phyloP scores from a whole-genome alignment of 2,113 vertebrate species.

The Clarias batrachus region DNA sequence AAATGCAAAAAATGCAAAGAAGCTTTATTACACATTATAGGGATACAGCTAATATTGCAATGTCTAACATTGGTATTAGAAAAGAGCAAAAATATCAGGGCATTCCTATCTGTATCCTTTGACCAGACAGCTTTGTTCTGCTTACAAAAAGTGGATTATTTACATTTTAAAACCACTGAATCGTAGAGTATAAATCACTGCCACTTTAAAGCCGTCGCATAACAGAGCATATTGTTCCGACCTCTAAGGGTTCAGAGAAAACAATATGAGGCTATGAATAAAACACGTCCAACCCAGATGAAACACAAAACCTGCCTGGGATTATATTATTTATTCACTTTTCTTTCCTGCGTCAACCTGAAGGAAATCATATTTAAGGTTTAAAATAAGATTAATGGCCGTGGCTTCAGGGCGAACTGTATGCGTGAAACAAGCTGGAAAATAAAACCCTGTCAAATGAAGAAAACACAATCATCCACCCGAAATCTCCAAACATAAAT shows the following conservation, averaged over 20 bases:
- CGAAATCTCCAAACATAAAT: neutral
- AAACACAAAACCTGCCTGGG: neutral
- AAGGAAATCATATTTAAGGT: conserved; percentile 11
- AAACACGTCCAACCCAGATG: neutral
- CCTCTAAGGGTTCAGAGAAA: conserved; percentile 9
- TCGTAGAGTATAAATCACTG: conserved; percentile 18
- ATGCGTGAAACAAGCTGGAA: neutral
- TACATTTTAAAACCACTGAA: conserved; percentile 14
- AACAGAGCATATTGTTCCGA: neutral
- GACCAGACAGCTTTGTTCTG: conserved; percentile 4
- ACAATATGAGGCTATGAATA: conserved; percentile 17
- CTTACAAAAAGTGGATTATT: conserved; percentile 13
- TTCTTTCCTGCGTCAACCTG: neutral
- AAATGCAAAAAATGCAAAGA: neutral
- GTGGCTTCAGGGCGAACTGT: neutral
- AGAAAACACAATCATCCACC: neutral
- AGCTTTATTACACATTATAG: neutral
- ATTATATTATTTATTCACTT: conserved; percentile 9
- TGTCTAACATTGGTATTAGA: neutral
- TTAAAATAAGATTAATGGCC: conserved; percentile 16
- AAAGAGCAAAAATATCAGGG: neutral
- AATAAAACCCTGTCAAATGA: conserved; percentile 24
- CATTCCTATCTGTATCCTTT: neutral
- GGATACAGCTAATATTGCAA: neutral
- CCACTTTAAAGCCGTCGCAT: conserved; percentile 6